A percentile compares a stretch with the other conserved stretches of the same genome.
These are phyloP conservation scores for Geococcyx californianus DNA, from an alignment of 2,113 vertebrate species.

Conservation along the genomic window DNA sequence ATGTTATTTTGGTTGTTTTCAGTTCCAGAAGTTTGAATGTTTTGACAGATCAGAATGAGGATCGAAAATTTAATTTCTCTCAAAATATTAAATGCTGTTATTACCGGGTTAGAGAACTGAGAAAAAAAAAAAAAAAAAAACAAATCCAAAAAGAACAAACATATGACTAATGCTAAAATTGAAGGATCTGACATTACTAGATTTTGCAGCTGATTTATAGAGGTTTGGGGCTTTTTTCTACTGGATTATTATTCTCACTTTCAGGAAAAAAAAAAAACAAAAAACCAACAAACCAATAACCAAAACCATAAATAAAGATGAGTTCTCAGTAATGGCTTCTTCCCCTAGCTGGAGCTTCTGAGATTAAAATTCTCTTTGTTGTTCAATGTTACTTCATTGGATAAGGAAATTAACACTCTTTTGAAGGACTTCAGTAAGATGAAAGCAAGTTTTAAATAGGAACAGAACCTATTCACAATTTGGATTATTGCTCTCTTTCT, in stretches of 20 bases:
- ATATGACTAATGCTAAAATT: not conserved
- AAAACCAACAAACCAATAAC: not conserved
- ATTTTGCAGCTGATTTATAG: not conserved
- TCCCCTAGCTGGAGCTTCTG: not conserved
- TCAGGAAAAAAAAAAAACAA: not conserved
- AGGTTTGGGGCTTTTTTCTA: not conserved
- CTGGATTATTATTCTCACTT: not conserved
- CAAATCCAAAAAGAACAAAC: not conserved
- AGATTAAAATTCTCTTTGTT: not conserved
- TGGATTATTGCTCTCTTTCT: not conserved
- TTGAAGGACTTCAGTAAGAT: not conserved
- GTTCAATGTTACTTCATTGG: not conserved
- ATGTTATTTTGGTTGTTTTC: not conserved
- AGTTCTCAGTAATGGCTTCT: not conserved
- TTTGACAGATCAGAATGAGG: not conserved
- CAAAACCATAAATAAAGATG: not conserved
- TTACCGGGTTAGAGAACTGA: not conserved
- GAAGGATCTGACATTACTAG: not conserved
- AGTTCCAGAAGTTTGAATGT: not conserved
- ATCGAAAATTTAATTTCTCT: not conserved
- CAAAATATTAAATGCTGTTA: not conserved
- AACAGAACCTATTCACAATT: not conserved
- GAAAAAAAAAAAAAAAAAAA: not conserved
- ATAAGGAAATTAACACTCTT: not conserved
- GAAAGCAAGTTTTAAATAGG: not conserved